A percentile compares a stretch with the other conserved stretches of the same genome.
phyloP scores from a whole-genome alignment of 92 coral and sea anemone genomes.

The Heliopora coerulea region DNA sequence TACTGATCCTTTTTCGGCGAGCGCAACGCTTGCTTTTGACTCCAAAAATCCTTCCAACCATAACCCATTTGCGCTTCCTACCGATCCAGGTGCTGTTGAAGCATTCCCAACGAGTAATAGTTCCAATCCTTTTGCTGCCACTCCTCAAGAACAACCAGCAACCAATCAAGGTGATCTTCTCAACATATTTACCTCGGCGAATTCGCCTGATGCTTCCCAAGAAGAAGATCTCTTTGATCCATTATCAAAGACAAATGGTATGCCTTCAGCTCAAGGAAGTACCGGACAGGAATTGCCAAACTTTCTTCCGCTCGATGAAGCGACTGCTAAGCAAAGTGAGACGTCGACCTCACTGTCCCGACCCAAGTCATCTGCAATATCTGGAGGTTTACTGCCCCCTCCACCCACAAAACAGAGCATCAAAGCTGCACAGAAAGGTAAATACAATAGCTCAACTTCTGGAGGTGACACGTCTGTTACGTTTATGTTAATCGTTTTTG shows the following conservation, averaged over 20 bases:
- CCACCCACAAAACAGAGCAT: slow-evolving; percentile 93
- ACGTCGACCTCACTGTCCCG: slow-evolving; percentile 38
- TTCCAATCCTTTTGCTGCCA: slow-evolving; percentile 51
- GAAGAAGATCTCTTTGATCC: slow-evolving; percentile 47
- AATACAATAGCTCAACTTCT: slow-evolving; percentile 53
- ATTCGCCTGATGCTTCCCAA: slow-evolving; percentile 32
- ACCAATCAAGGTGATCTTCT: slow-evolving; percentile 48
- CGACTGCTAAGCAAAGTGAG: slow-evolving; percentile 18
- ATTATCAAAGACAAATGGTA: slow-evolving; percentile 27
- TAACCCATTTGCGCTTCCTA: slow-evolving; percentile 46
- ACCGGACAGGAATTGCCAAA: not conserved
- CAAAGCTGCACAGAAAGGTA: too few relatives aligned
- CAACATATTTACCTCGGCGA: slow-evolving; percentile 50
- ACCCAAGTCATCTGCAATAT: slow-evolving; percentile 32
- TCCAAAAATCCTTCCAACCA: slow-evolving; percentile 19
- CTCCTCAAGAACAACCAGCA: slow-evolving; percentile 4
- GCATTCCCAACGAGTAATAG: slow-evolving; percentile 13
- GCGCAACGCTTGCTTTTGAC: slow-evolving; percentile 37
- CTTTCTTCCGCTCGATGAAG: slow-evolving; percentile 16
- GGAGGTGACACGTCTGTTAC: slow-evolving; percentile 33
- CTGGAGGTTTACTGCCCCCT: slow-evolving; percentile 72
- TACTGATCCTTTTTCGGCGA: slow-evolving; percentile 24
- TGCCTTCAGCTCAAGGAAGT: slow-evolving; percentile 13
- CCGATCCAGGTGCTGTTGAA: slow-evolving; percentile 11
- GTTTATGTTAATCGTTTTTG: too few relatives aligned